Percentiles rank a stretch among this genome's conserved stretches.
Conservation (phyloP, 2,113 vertebrate genomes). For the Origma solitaria region DNA sequence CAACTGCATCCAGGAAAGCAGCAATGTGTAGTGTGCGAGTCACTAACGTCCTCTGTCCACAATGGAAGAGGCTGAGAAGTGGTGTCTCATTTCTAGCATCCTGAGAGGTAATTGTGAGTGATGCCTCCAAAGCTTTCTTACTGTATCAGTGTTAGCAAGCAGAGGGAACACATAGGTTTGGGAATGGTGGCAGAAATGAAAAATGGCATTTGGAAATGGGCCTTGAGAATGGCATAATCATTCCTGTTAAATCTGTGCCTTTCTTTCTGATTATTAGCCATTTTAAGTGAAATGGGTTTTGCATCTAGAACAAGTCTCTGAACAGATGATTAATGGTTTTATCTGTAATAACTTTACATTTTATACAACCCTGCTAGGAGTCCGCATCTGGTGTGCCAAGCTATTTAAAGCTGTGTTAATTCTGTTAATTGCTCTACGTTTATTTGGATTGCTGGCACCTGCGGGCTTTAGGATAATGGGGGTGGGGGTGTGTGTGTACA, state of each 20-base stretch:
- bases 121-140: neutral
- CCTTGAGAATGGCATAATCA: conserved; percentile 23
- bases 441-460: conserved; percentile 80
- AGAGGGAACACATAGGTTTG: neutral
- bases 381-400: conserved; percentile 77
- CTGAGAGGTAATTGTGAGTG: neutral
- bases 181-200: neutral
- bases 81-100: neutral
- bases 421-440: conserved; percentile 79
- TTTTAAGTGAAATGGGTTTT: conserved; percentile 72
- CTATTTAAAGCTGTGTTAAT: conserved; percentile 83
- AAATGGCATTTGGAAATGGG: conserved; percentile 53
- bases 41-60: neutral
- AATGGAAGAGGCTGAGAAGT: neutral
- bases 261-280: conserved; percentile 70
- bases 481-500: neutral
- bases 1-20: neutral
- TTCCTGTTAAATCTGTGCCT: conserved; percentile 52
- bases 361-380: conserved; percentile 74
- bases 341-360: conserved; percentile 78
- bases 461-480: conserved; percentile 70
- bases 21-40: fast-evolving
- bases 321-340: conserved; percentile 81
- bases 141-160: neutral
- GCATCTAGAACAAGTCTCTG: conserved; percentile 71